Evolutionary conservation across 1,140 invertebrate species (phyloP).

Genomic region (Chironomus striatipennis): DNA sequence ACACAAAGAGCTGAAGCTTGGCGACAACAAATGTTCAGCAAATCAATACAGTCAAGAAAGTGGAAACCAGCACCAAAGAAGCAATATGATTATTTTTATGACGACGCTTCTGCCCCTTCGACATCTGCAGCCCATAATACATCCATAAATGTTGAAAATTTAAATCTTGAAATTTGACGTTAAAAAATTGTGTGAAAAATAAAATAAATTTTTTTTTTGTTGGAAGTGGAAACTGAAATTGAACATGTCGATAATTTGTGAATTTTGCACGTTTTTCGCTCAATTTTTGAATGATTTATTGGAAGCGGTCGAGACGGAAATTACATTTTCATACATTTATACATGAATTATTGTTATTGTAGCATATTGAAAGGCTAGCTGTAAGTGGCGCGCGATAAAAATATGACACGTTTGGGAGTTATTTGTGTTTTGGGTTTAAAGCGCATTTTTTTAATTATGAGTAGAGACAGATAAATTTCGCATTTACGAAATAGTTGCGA

Average conservation of each 20-base stretch:
- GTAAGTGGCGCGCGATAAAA: background rate
- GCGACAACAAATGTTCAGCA: background rate
- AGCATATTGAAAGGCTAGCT: background rate
- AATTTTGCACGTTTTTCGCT: background rate
- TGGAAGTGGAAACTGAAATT: no score
- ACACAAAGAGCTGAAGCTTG: background rate
- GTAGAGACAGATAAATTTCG: no score
- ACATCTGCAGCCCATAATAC: background rate
- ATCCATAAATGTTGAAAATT: background rate
- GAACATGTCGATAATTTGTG: no score
- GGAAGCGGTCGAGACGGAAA: background rate
- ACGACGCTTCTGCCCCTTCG: background rate
- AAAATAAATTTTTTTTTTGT: background rate
- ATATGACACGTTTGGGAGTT: background rate
- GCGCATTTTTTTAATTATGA: no score
- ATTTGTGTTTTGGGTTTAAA: no score
- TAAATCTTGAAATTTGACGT: constrained; percentile 3
- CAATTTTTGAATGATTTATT: constrained; percentile 9
- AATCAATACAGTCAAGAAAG: background rate
- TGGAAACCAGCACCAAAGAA: background rate
- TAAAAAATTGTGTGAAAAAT: background rate
- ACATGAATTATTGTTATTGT: background rate
- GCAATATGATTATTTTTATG: background rate
- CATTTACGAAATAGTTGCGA: no score
- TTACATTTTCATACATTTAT: constrained; percentile 3